Percentiles rank a stretch among this genome's conserved stretches.
phyloP scores from a whole-genome alignment of 2,888 invertebrate species.

The Drosophila emarginata region DNA sequence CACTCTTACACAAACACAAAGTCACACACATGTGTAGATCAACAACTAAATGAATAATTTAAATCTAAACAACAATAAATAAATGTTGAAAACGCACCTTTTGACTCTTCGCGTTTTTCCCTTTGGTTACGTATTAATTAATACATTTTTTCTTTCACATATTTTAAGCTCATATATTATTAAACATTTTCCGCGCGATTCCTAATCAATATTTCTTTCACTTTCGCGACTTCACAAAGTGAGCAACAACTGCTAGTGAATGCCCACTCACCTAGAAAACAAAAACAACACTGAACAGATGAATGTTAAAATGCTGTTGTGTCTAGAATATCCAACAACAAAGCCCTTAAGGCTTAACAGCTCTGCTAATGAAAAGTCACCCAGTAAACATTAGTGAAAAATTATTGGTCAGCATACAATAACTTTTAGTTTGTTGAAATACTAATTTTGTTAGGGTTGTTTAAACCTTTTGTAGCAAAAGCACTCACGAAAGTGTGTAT shows the following conservation, averaged over 20 bases:
- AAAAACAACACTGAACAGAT: neutral
- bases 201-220: neutral
- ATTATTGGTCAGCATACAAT: too few relatives aligned
- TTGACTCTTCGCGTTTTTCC: neutral
- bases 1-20: neutral
- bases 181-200: slow-evolving; percentile 4
- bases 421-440: too few relatives aligned
- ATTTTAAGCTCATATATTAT: neutral
- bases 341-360: too few relatives aligned
- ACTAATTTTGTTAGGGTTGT: too few relatives aligned
- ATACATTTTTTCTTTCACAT: neutral
- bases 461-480: too few relatives aligned
- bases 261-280: neutral
- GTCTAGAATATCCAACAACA: too few relatives aligned
- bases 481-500: too few relatives aligned
- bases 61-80: neutral
- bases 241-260: neutral
- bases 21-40: neutral
- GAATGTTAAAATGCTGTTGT: too few relatives aligned
- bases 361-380: too few relatives aligned
- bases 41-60: neutral
- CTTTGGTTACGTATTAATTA: neutral
- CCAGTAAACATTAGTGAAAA: too few relatives aligned
- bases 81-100: neutral
- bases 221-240: neutral